Conservation (phyloP, 2,113 vertebrate species). For the Zeus faber region DNA sequence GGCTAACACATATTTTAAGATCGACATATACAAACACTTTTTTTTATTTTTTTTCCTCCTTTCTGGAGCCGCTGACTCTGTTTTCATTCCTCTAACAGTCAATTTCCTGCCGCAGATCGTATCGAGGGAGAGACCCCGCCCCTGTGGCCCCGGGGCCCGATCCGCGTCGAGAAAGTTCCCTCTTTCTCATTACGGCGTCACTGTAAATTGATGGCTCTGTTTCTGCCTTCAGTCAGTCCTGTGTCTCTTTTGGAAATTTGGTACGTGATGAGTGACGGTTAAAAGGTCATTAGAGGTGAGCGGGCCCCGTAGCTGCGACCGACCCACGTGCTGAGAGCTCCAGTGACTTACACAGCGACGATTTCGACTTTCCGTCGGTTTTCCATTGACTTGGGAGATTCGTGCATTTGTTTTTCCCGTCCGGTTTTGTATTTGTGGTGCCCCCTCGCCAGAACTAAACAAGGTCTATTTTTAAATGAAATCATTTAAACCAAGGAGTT, state of each 20-base stretch:
- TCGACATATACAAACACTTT: slow-evolving; percentile 2
- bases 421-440: no score
- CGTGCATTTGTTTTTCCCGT: no score
- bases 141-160: neutral
- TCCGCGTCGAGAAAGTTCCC: slow-evolving; percentile 15
- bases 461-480: no score
- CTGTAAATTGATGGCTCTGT: slow-evolving; percentile 43
- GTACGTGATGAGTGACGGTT: slow-evolving; percentile 1
- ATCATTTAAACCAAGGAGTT: no score
- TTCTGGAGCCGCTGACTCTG: slow-evolving; percentile 12
- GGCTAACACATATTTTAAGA: no score
- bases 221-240: no score
- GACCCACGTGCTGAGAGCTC: no score
- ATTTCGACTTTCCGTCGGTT: no score
- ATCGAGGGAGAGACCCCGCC: slow-evolving; percentile 29
- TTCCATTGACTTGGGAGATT: no score
- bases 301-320: neutral
- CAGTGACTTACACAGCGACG: no score
- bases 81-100: slow-evolving; percentile 35
- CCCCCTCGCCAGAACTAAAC: no score
- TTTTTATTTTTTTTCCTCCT: slow-evolving; percentile 14
- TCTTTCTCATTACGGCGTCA: slow-evolving; percentile 55
- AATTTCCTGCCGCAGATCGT: slow-evolving; percentile 50
- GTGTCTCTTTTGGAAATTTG: no score
- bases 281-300: neutral